Percentiles rank a stretch among this genome's conserved stretches.
phyloP scores from a whole-genome alignment of 2,797 vertebrate genomes.

The Arnoldichthys spilopterus region DNA sequence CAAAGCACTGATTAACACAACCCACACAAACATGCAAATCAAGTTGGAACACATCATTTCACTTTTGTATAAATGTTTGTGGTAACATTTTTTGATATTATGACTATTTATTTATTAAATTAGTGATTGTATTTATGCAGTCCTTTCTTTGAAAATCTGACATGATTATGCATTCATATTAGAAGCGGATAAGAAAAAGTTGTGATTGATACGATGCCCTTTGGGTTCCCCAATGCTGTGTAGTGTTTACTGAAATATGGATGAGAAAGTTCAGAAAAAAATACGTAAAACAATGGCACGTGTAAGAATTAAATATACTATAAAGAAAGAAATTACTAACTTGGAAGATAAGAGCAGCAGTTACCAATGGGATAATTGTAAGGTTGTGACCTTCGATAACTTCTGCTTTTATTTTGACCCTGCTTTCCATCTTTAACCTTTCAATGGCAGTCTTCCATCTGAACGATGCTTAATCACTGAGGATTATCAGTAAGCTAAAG shows the following conservation, averaged over 20 bases:
- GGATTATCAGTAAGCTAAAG: slow-evolving; percentile 26
- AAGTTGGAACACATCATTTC: neutral
- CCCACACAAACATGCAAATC: neutral
- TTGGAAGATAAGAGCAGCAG: slow-evolving; percentile 11
- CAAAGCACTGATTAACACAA: slow-evolving; percentile 24
- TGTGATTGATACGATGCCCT: no score
- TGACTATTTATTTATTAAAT: neutral
- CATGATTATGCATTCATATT: neutral
- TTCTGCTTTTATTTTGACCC: slow-evolving; percentile 4
- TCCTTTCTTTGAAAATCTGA: no score
- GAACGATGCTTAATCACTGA: slow-evolving; percentile 29
- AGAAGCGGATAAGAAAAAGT: no score
- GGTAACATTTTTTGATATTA: neutral
- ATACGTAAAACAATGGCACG: neutral
- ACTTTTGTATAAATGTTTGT: neutral
- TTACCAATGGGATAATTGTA: neutral
- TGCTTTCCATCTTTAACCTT: neutral
- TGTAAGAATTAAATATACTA: neutral
- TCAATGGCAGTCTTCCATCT: neutral
- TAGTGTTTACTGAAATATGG: neutral
- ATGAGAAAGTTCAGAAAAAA: neutral
- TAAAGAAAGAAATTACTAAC: neutral
- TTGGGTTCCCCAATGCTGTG: no score
- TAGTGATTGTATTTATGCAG: no score
- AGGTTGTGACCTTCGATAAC: neutral